Evolutionary conservation across 1,140 invertebrate genomes (phyloP).

Genomic region (Drosophila chauvacae): DNA sequence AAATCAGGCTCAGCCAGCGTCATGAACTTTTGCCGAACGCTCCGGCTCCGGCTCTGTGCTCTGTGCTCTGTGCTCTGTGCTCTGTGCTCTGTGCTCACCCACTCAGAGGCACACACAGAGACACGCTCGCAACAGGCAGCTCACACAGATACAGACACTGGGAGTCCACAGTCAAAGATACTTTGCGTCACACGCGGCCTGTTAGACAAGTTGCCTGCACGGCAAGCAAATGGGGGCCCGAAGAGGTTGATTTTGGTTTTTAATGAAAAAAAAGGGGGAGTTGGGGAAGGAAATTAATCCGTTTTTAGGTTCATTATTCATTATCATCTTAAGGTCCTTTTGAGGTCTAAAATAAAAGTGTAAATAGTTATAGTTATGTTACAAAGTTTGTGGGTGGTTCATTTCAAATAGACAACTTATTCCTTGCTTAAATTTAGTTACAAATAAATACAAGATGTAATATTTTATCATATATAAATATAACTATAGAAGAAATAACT

Average conservation of each 20-base stretch:
- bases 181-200: slow-evolving; percentile 69
- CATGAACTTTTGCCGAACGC: slow-evolving; percentile 74
- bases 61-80: slow-evolving; percentile 49
- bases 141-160: slow-evolving; percentile 44
- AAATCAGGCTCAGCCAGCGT: slow-evolving; percentile 74
- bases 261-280: neutral
- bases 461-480: too few relatives aligned
- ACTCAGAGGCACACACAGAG: slow-evolving; percentile 6
- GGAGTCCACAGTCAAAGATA: slow-evolving; percentile 56
- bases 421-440: too few relatives aligned
- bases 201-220: slow-evolving; percentile 58
- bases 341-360: neutral
- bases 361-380: neutral
- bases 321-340: neutral
- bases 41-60: neutral
- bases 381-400: neutral
- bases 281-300: neutral
- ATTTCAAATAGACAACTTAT: too few relatives aligned
- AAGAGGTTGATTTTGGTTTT: neutral
- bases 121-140: slow-evolving; percentile 55
- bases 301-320: neutral
- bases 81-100: slow-evolving; percentile 35
- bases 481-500: too few relatives aligned
- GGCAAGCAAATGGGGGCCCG: neutral
- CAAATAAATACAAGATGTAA: too few relatives aligned